A percentile compares a stretch with the other conserved stretches of the same genome.
These are phyloP conservation scores for Nomada ruficornis DNA, from an alignment of 2,888 invertebrate genomes.

Conservation along the genomic window DNA sequence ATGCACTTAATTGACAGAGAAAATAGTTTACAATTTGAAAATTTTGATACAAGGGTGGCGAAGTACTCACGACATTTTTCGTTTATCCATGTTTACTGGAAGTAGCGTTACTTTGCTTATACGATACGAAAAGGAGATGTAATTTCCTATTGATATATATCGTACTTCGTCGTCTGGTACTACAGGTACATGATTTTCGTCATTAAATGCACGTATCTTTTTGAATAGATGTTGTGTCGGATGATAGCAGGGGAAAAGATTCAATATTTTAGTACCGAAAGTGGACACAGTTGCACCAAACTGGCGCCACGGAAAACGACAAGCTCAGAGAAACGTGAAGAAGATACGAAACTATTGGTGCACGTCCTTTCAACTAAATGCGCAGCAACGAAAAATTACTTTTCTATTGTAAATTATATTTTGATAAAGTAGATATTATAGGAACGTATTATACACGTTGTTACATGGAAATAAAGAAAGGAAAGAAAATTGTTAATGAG, in stretches of 20 bases:
- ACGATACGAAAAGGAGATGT: slow-evolving; percentile 34
- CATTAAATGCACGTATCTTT: slow-evolving; percentile 61
- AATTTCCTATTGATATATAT: slow-evolving; percentile 22
- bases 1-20: background rate
- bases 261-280: slow-evolving; percentile 79
- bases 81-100: slow-evolving; percentile 79
- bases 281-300: slow-evolving; percentile 60
- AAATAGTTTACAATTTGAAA: slow-evolving; percentile 4
- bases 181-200: slow-evolving; percentile 64
- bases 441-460: background rate
- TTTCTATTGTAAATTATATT: background rate
- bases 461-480: background rate
- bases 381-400: background rate
- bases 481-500: background rate
- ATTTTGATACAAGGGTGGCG: slow-evolving; percentile 24
- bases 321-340: slow-evolving; percentile 9
- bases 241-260: slow-evolving; percentile 70
- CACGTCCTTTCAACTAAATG: background rate
- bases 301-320: slow-evolving; percentile 48
- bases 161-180: slow-evolving; percentile 37
- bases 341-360: slow-evolving; percentile 10
- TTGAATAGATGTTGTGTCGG: slow-evolving; percentile 52
- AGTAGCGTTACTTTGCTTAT: slow-evolving; percentile 17
- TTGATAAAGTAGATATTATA: background rate
- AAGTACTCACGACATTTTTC: slow-evolving; percentile 84